phyloP scores from a whole-genome alignment of 2,113 vertebrate species.

The western clawed frog (Xenopus tropicalis) region UCB_Xtro_10.0 CM004452.2:46609001-46609500 shows the following conservation, averaged over 20 bases:
- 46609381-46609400: slow-evolving; percentile 94
- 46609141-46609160: slow-evolving; percentile 95
- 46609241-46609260: slow-evolving; percentile 86
- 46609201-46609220: slow-evolving; percentile 90
- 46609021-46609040: too few species aligned
- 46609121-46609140: slow-evolving; percentile 54
- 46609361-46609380: neutral
- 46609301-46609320: slow-evolving; percentile 57
- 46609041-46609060: too few species aligned
- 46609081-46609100: too few species aligned
- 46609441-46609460: slow-evolving; percentile 88
- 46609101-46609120: too few species aligned
- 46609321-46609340: too few species aligned
- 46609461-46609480: slow-evolving; percentile 87
- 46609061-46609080: too few species aligned
- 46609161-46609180: slow-evolving; percentile 80
- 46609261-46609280: slow-evolving; percentile 79
- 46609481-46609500: slow-evolving; percentile 86
- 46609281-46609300: slow-evolving; percentile 83
- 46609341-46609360: neutral
- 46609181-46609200: slow-evolving; percentile 88
- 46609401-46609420: slow-evolving; percentile 90
- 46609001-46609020: too few species aligned
- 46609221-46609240: slow-evolving; percentile 83
- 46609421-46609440: slow-evolving; percentile 87